Evolutionary conservation across 1,140 invertebrate genomes (phyloP), one percentile per base, ranked within the genome.

Genomic region (Drosophila kikkawai): DNA sequence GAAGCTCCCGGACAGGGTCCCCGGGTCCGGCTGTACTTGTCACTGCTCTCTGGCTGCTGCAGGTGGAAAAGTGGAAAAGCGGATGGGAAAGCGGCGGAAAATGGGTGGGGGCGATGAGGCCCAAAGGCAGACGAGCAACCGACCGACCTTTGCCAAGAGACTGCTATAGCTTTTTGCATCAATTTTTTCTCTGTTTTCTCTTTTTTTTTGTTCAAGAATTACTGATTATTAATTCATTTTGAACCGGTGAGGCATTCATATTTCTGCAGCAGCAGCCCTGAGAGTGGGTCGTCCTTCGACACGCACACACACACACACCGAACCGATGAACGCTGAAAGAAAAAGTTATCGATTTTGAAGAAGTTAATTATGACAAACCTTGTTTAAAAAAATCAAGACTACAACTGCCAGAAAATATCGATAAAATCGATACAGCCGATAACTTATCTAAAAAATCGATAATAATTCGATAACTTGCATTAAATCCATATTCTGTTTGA

Each of bases 141-240:
- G 47, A 51, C 65, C 65, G 53, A 73, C 61, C 63, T 58, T 75
- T 58, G 36, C 50, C 74, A 70, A 56, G 50, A 70, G 66, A 71
- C 41, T 55, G 47, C 67, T 45, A 68, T 39, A 48, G 34, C 39
- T 71, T 60, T 75, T 71, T 80, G 57, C 69, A 32, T 64, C 51
- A 64, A 22, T 26, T 48, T 13, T 42, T 41, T 13, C 1, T 12
- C 7, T 79, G 69, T 75, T 86, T 83, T 22, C 22, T 22, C 22
- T 22, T 47, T 83, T 78, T 87, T 87, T 83, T 88, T 87, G 77
- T 87, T 87, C 65, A 82, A 85, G 85, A 90, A 90, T 88, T 88
- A 90, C 85, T 88, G 85, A 88, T 88, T 88, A 88, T 88, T 90
- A 88, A 88, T 88, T 88, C 85, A 88, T 88, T 88, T 88, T 88